Evolutionary conservation across 2,113 vertebrate genomes (phyloP), one percentile per base, ranked within the genome.

Genomic region (Dipodomys spectabilis): DNA sequence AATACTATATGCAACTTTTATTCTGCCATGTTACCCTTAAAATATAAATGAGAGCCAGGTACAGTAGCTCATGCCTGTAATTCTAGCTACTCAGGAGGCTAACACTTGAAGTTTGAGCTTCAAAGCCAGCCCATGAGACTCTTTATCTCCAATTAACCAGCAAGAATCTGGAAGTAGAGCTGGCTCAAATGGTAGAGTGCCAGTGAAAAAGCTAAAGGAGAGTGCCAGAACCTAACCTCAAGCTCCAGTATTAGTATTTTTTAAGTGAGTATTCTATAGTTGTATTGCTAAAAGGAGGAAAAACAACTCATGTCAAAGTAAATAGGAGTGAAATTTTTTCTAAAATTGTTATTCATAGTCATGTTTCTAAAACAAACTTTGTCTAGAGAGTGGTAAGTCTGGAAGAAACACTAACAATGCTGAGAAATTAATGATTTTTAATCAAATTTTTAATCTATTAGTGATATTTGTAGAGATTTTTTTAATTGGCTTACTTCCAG

Each of bases 341-440:
- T 77, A 81, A 72, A 81, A 39, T 80, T 84, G 7, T 93, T 95
- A 85, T n/a, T 84, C 88, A 82, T 72, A 93, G 15, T 80, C 18
- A 67, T 82, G 49, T 64, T 81, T 87, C 81, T 25, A 94, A 88
- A 86, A 71, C 49, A 86, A 53, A 82, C 69, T 78, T 91, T 87
- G 18, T 27, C 12, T 60, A 19, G 8, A 13, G 6, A 39, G 16
- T 90, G 62, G 68, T 60, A 92, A 74, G 83, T 73, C 44, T 39
- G 45, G 49, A 74, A 68, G 68, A 94, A 93, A 69, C 20, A 25
- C 13, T 72, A 81, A 45, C 2, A 13, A 22, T 69, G 20, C 35
- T 87, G 49, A 82, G 20, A 94, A 90, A 67, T 83, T 27, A 53
- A 22, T 39, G 35, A 69, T 62, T 93, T 84, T 71, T 73, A 68